Evolutionary conservation across 2,888 invertebrate species (phyloP), one percentile per base, ranked within the genome.

Genomic region (Macaria liturata): DNA sequence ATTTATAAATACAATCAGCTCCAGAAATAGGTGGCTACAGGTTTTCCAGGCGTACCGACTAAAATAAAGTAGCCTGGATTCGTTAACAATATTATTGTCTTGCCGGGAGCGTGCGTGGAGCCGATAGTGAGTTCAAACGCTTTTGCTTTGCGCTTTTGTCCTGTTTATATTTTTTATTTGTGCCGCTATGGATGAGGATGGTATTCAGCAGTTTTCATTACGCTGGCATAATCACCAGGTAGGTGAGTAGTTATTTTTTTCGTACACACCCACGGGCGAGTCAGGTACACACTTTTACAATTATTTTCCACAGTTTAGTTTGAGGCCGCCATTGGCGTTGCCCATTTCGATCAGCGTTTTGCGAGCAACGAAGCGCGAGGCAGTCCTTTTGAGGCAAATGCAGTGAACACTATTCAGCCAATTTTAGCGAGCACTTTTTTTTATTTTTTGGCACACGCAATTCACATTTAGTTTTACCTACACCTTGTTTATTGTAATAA

Each of bases 191-290:
- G 92, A 90, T 82, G 93, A 93, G 80, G 94, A 94, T 79, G 93
- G 93, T 69, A 87, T 93, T 73, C 95, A 95, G 86, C 96, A 96
- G 85, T 96, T 96, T 88, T 96, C 96, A 84, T 93, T 97, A 78
- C 94, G 96, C 84, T 97, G 96, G 96, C 96, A 96, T 88, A 96
- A 96, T 87, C 95, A 95, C 86, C 95, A 95, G 93, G 94, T 94
- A 92, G 93, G 92, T 88, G 81, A 90, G 91, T 91, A 89, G 73
- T 82, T 77, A 68, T 78, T 78, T 81, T 75, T 73, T 75, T 71
- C 74, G 70, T 69, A 78, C 74, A 84, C 82, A 83, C 81, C 75
- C 77, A 81, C 80, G 72, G 71, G 63, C 73, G 67, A 65, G 66
- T 70, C 75, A 80, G 75, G 78, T 77, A 80, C 76, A 78, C 73